Evolutionary conservation across 2,888 invertebrate species (phyloP), one percentile per base, ranked within the genome.

Genomic region (Sycophila texana): DNA sequence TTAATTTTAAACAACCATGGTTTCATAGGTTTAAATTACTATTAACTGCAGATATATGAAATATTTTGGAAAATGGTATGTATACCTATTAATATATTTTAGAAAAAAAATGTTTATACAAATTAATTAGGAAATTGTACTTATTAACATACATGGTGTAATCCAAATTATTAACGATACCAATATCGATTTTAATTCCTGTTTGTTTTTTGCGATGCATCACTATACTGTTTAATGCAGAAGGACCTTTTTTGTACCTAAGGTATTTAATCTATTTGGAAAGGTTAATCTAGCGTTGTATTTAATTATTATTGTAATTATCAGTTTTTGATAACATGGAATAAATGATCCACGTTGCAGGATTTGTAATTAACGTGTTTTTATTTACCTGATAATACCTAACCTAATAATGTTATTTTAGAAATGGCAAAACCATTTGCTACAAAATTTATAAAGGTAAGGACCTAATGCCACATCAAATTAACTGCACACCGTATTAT

Each of bases 321-420:
- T 68, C 22, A 14, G 47, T 51, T 74, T 74, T 66, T 74, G 39
- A 66, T 66, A 58, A 55, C 55, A 51, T 58, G 60, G 26, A 74
- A 74, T 77, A 60, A 77, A 77, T 71, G 58, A 74, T 68, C 66
- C 7, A 66, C n/a, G 39, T 77, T 80, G 58, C 68, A 74, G 77
- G 77, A 77, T 74, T 80, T 77, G 39, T 49, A 71, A 30, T 22
- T 22, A 22, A 47, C 51, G 18, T 61, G 22, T 76, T 39, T 73
- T 58, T 71, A 26, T 75, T 80, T 68, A 47, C 61, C 73, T 39
- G 16, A 22, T 18, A 10, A 39, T 10, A 1, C 7, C 10, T 1
- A 39, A 39, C 10, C 39, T 7, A 39, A 0, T 39, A 39, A 39
- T 39, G 7, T 10, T 4, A 10, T 39, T 39, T 10, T 10, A 39